These are phyloP conservation scores for Arrhamphus sclerolepis DNA, from an alignment of 2,797 vertebrate genomes.

Conservation along the genomic window DNA sequence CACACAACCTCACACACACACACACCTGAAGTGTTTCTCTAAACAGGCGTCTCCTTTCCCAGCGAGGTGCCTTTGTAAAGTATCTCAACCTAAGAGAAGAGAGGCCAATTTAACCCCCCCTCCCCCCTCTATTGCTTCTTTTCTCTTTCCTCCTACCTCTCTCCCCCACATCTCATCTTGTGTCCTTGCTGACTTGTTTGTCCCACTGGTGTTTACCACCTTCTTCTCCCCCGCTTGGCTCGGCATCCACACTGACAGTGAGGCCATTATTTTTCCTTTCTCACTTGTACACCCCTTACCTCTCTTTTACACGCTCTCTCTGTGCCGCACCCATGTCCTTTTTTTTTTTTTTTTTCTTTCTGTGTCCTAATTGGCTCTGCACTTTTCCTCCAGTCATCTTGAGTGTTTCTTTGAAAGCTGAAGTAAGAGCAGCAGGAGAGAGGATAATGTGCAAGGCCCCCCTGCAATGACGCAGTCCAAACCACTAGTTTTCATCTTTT, in stretches of 20 bases:
- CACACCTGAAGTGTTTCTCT: conserved; percentile 50
- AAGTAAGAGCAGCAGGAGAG: conserved; percentile 68
- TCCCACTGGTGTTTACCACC: conserved; percentile 75
- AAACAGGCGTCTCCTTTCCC: conserved; percentile 48
- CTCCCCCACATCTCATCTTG: conserved; percentile 17
- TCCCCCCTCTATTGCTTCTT: conserved; percentile 51
- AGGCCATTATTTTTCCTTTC: conserved; percentile 73
- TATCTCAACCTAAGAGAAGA: conserved; percentile 64
- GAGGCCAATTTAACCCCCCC: conserved; percentile 73
- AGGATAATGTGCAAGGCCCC: conserved; percentile 49
- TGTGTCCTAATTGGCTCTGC: conserved; percentile 70
- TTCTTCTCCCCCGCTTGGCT: conserved; percentile 61
- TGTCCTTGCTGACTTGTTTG: conserved; percentile 75
- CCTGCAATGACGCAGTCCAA: conserved; percentile 60
- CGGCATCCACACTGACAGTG: conserved; percentile 67
- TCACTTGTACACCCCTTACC: conserved; percentile 45
- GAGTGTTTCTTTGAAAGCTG: conserved; percentile 71
- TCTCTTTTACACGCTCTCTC: conserved; percentile 20
- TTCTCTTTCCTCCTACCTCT: conserved; percentile 18
- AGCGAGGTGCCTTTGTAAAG: conserved; percentile 69
- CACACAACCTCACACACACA: conserved; percentile 19
- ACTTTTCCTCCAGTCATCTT: conserved; percentile 67
- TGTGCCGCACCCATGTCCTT: conserved; percentile 36
- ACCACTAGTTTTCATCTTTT: conserved; percentile 62
- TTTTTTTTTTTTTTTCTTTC: conserved; percentile 40